Evolutionary conservation across 2,888 invertebrate species (phyloP), one percentile per base, ranked within the genome.

Genomic region (Spicauda simplicius): DNA sequence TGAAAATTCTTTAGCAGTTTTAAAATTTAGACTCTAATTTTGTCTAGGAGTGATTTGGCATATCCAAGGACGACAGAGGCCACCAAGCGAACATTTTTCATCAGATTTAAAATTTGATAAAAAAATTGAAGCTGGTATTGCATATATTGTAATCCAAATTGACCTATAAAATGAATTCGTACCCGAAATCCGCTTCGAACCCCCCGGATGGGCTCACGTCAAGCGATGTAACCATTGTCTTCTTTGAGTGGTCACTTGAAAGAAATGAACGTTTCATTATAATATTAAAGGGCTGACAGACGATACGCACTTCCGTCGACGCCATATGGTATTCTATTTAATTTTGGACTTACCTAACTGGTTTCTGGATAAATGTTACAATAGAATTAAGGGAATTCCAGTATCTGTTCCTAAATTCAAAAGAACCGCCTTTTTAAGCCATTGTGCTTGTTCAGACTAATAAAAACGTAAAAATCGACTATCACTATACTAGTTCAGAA

Each of bases 261-360:
- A 88, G 86, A 88, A 89, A 87, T 88, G 84, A 81, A 86, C 85
- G 79, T 86, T 90, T 86, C 86, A 88, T 90, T 90, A 89, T 84
- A 88, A 88, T 89, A 88, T 86, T 86, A 86, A 88, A 88, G 81
- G 82, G 80, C 88, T 86, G 91, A 87, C 91, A 93, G 89, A 81
- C 89, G 92, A 93, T 89, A 90, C 90, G 85, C 80, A 89, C 90
- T 91, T 92, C 92, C 92, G 90, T 79, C 83, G 82, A 82, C 82
- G 84, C 88, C 92, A 91, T 90, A 88, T 91, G 91, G 81, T 81
- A 79, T 78, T 78, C 82, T 85, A 85, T 87, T 87, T 82, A 80
- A 82, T 78, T 25, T 25, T 5, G 25, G 2, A 76, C 76, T 64
- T 64, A 58, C 58, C 53, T 65, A 70, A 70, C 70, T 69, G 70